Evolutionary conservation across 2,797 vertebrate species (phyloP).

Genomic region (Thunnus albacares): DNA sequence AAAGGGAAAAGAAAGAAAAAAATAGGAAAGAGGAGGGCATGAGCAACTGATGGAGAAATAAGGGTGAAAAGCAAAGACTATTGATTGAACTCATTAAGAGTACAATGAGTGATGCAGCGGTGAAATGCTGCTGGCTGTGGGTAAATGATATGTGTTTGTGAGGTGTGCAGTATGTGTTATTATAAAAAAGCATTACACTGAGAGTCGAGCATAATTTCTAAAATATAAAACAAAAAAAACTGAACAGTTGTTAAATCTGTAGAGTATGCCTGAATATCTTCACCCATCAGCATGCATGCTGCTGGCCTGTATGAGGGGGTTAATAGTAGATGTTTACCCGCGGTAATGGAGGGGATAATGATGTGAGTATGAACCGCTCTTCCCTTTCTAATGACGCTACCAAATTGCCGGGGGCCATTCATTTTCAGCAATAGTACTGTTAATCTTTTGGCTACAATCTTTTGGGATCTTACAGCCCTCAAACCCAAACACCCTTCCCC

Average conservation of each 20-base stretch:
- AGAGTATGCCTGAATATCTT: constrained; percentile 1
- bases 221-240: neutral
- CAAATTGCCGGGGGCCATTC: constrained; percentile 50
- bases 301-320: constrained; percentile 58
- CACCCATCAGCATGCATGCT: constrained; percentile 37
- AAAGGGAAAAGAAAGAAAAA: constrained; percentile 4
- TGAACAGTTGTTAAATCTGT: constrained; percentile 3
- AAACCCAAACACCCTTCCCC: constrained; percentile 7
- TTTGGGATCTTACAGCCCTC: constrained; percentile 41
- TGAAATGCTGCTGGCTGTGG: constrained; percentile 42
- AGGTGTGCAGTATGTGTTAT: constrained; percentile 10
- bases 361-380: constrained; percentile 72
- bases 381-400: constrained; percentile 75
- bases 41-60: constrained; percentile 22
- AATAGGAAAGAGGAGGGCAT: constrained; percentile 24
- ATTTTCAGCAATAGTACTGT: constrained; percentile 56
- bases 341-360: constrained; percentile 77
- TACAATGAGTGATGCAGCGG: constrained; percentile 32
- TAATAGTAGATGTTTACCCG: constrained; percentile 74
- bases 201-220: neutral
- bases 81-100: constrained; percentile 51
- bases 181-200: constrained; percentile 17
- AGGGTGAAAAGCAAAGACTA: constrained; percentile 40
- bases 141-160: constrained; percentile 38
- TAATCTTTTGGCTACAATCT: constrained; percentile 63